A percentile compares a stretch with the other conserved stretches of the same genome.
These are phyloP conservation scores for Hippocampus abdominalis DNA, from an alignment of 2,113 vertebrate genomes.

Conservation along the genomic window DNA sequence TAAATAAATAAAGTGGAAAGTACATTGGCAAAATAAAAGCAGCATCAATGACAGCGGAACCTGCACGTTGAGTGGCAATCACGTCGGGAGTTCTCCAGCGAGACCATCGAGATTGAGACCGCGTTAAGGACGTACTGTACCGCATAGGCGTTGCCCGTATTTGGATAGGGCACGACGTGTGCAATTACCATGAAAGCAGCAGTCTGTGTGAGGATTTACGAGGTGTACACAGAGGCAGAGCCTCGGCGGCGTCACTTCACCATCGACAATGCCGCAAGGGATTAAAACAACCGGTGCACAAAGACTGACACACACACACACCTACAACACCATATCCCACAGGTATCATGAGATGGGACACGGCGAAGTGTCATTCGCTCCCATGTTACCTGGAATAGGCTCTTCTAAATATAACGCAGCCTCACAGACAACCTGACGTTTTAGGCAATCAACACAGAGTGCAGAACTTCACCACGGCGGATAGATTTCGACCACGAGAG, in stretches of 20 bases:
- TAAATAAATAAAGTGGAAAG: too few species aligned
- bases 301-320: background rate
- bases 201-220: conserved; percentile 46
- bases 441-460: background rate
- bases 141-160: conserved; percentile 16
- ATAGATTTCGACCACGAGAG: background rate
- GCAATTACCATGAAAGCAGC: conserved; percentile 56
- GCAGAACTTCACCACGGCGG: background rate
- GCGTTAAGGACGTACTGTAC: background rate
- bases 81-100: background rate
- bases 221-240: conserved; percentile 42
- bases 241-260: conserved; percentile 33
- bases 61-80: background rate
- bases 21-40: too few species aligned
- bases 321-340: conserved; percentile 6
- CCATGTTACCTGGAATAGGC: conserved; percentile 23
- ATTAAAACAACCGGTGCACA: conserved; percentile 21
- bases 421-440: background rate
- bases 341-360: conserved; percentile 23
- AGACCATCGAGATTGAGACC: background rate
- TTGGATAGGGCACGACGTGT: conserved; percentile 49
- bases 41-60: background rate
- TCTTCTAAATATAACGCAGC: conserved; percentile 17
- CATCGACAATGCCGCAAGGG: conserved; percentile 40
- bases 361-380: conserved; percentile 41